phyloP scores from a whole-genome alignment of 2,888 invertebrate genomes.

The Colletes collaris region DNA sequence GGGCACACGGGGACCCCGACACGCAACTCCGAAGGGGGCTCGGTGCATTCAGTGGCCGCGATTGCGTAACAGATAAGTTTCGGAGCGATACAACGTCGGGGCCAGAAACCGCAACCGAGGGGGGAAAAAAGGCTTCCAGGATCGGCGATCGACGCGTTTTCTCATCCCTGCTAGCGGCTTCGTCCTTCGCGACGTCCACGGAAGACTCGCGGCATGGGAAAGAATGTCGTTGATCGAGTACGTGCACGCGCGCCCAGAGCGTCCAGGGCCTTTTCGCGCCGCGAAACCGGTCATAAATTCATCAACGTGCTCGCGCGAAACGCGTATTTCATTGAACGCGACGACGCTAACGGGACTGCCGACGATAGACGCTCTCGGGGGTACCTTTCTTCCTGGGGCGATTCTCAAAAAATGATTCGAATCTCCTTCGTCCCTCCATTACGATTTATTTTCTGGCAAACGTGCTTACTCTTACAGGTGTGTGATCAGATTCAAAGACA shows the following conservation, averaged over 20 bases:
- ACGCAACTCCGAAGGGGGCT: background rate
- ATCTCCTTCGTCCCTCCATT: too few species aligned
- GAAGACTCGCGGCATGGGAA: slow-evolving; percentile 49
- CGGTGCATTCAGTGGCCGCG: background rate
- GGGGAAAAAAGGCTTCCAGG: slow-evolving; percentile 34
- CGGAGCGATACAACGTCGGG: background rate
- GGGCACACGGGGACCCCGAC: too few species aligned
- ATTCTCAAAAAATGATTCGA: too few species aligned
- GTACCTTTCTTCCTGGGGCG: background rate
- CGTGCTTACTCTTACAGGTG: too few species aligned
- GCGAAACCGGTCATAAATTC: slow-evolving; percentile 47
- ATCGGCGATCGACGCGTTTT: slow-evolving; percentile 7
- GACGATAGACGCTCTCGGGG: slow-evolving; percentile 4
- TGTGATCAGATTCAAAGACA: too few species aligned
- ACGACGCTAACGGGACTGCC: slow-evolving; percentile 19
- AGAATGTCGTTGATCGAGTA: slow-evolving; percentile 64
- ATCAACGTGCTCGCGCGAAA: slow-evolving; percentile 14
- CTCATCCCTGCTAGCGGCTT: slow-evolving; percentile 38
- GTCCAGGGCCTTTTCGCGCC: slow-evolving; percentile 26
- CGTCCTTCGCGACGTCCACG: slow-evolving; percentile 44
- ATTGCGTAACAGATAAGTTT: slow-evolving; percentile 23
- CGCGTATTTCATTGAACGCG: slow-evolving; percentile 2
- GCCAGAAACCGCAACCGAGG: slow-evolving; percentile 36
- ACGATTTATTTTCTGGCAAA: too few species aligned
- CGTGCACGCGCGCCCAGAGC: slow-evolving; percentile 36